A percentile compares a stretch with the other conserved stretches of the same genome.
Conservation (phyloP, 2,888 invertebrate species). For the Philhelius pedissequus region DNA sequence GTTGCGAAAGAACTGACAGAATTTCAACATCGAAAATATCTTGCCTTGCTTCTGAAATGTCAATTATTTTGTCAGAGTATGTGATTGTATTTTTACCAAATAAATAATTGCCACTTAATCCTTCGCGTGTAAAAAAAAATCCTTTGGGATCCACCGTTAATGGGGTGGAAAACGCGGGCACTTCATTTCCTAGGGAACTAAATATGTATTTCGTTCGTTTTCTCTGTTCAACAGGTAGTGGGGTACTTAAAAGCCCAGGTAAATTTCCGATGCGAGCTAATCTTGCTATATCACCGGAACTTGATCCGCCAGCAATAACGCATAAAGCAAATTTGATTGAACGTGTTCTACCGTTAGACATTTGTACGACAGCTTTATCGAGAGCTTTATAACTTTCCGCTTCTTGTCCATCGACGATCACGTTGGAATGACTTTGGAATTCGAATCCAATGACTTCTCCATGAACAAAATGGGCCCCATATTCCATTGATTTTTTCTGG, state of each 20-base stretch:
- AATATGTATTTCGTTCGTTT: slow-evolving; percentile 89
- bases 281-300: slow-evolving; percentile 85
- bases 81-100: slow-evolving; percentile 87
- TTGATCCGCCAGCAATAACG: slow-evolving; percentile 91
- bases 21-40: slow-evolving; percentile 85
- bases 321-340: slow-evolving; percentile 86
- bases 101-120: slow-evolving; percentile 88
- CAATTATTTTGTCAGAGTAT: slow-evolving; percentile 83
- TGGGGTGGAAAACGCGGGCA: slow-evolving; percentile 90
- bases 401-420: slow-evolving; percentile 80
- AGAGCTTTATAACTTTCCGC: slow-evolving; percentile 76
- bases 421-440: slow-evolving; percentile 80
- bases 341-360: slow-evolving; percentile 82
- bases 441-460: slow-evolving; percentile 89
- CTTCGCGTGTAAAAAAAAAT: slow-evolving; percentile 89
- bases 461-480: slow-evolving; percentile 87
- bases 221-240: slow-evolving; percentile 92
- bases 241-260: slow-evolving; percentile 83
- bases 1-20: slow-evolving; percentile 86
- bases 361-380: slow-evolving; percentile 82
- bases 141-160: slow-evolving; percentile 90
- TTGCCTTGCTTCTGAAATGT: slow-evolving; percentile 86
- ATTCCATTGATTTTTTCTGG: slow-evolving; percentile 85
- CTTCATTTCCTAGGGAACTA: slow-evolving; percentile 83
- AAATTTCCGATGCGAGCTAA: slow-evolving; percentile 89